These are phyloP conservation scores for Caradrina clavipalpis DNA, from an alignment of 2,888 invertebrate genomes.

Conservation along the genomic window DNA sequence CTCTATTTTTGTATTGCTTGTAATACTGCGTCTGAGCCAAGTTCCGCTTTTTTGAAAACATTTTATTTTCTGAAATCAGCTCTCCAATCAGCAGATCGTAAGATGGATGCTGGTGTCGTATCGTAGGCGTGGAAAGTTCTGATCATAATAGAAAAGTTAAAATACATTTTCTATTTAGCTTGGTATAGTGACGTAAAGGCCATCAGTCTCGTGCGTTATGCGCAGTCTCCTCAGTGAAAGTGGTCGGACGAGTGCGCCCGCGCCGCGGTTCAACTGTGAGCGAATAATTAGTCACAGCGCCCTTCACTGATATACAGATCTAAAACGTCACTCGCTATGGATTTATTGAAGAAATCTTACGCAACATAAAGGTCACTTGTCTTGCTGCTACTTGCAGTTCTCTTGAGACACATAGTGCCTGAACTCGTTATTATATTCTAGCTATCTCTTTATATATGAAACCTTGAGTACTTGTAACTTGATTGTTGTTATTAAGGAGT, in stretches of 20 bases:
- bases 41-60: constrained; percentile 25
- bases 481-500: neutral
- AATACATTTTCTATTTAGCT: constrained; percentile 23
- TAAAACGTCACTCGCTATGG: constrained; percentile 43
- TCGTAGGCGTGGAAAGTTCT: constrained; percentile 36
- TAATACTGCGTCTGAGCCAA: constrained; percentile 31
- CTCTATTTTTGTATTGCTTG: constrained; percentile 39
- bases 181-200: constrained; percentile 47
- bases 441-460: too few relatives aligned
- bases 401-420: neutral
- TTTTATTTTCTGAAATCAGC: constrained; percentile 33
- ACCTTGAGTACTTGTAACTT: too few relatives aligned
- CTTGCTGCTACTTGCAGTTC: neutral
- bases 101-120: constrained; percentile 3
- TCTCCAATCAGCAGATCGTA: constrained; percentile 13
- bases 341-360: constrained; percentile 49
- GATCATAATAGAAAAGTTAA: constrained; percentile 16
- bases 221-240: constrained; percentile 60
- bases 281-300: constrained; percentile 59
- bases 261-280: constrained; percentile 46
- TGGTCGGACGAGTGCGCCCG: constrained; percentile 58
- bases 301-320: constrained; percentile 60
- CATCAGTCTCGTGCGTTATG: constrained; percentile 59
- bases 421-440: neutral
- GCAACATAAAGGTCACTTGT: constrained; percentile 46